Percentiles rank a stretch among this genome's conserved stretches.
phyloP scores from a whole-genome alignment of 2,797 vertebrate species.

The Chelon labrosus region DNA sequence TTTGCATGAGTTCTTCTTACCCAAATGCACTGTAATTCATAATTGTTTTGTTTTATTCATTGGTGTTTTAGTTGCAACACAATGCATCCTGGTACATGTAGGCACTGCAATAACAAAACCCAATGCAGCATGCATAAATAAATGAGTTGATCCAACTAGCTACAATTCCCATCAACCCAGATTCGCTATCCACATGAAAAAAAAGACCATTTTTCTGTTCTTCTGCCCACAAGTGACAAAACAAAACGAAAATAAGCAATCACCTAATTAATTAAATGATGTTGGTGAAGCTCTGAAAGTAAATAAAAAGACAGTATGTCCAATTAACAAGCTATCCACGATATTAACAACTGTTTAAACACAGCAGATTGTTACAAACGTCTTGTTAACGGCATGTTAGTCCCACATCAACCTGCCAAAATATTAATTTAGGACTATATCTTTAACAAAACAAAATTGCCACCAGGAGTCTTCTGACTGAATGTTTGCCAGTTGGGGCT shows the following conservation, averaged over 20 bases:
- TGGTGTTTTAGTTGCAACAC: too few species aligned
- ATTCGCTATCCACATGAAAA: too few species aligned
- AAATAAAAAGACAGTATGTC: not conserved
- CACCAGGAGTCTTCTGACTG: constrained; percentile 40
- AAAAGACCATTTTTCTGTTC: not conserved
- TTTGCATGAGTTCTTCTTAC: too few species aligned
- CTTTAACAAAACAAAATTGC: constrained; percentile 58
- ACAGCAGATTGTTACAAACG: constrained; percentile 10
- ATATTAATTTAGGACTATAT: constrained; percentile 41
- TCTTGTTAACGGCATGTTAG: not conserved
- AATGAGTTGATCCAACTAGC: too few species aligned
- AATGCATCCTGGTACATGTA: too few species aligned
- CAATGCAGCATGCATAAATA: too few species aligned
- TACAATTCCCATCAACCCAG: too few species aligned
- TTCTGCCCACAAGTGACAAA: not conserved
- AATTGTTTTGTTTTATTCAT: too few species aligned
- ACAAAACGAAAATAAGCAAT: not conserved
- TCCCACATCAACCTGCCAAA: constrained; percentile 26
- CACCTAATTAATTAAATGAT: not conserved
- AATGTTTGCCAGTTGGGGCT: constrained; percentile 44
- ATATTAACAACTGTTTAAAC: not conserved
- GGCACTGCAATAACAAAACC: too few species aligned
- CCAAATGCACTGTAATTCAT: too few species aligned
- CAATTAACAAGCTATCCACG: not conserved
- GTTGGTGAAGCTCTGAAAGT: not conserved